Evolutionary conservation across 1,140 invertebrate genomes (phyloP).

Genomic region (Pseudomyrmex sp.): DNA sequence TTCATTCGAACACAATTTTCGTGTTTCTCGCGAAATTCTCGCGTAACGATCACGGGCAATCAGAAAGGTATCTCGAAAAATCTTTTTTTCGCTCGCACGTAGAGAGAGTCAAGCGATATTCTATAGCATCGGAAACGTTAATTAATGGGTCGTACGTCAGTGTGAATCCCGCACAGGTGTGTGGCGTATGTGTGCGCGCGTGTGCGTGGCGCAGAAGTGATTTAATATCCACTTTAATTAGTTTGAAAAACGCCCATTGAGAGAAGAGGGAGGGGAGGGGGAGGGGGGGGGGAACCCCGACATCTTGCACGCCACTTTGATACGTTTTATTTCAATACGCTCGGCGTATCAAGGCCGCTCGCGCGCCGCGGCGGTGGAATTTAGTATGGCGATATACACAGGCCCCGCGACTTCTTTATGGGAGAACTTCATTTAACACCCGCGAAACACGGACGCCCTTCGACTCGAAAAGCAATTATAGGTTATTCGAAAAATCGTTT

Average conservation of each 20-base stretch:
- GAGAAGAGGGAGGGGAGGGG: conserved; percentile 14
- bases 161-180: conserved; percentile 54
- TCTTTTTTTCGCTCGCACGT: conserved; percentile 14
- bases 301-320: conserved; percentile 65
- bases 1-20: neutral
- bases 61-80: conserved; percentile 57
- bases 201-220: conserved; percentile 69
- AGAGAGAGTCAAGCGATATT: conserved; percentile 66
- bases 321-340: conserved; percentile 71
- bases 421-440: conserved; percentile 46
- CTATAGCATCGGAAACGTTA: conserved; percentile 72
- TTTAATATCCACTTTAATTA: conserved; percentile 80
- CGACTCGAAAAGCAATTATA: conserved; percentile 45
- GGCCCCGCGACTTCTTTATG: conserved; percentile 51
- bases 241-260: conserved; percentile 78
- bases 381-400: conserved; percentile 57
- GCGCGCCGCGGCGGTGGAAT: conserved; percentile 52
- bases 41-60: conserved; percentile 41
- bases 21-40: conserved; percentile 5
- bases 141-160: conserved; percentile 72
- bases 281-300: neutral
- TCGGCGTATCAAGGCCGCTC: conserved; percentile 61
- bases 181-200: conserved; percentile 5
- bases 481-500: conserved; percentile 34
- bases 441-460: neutral